phyloP scores from a whole-genome alignment of 2,888 invertebrate species.

The Lycophotia porphyrea region DNA sequence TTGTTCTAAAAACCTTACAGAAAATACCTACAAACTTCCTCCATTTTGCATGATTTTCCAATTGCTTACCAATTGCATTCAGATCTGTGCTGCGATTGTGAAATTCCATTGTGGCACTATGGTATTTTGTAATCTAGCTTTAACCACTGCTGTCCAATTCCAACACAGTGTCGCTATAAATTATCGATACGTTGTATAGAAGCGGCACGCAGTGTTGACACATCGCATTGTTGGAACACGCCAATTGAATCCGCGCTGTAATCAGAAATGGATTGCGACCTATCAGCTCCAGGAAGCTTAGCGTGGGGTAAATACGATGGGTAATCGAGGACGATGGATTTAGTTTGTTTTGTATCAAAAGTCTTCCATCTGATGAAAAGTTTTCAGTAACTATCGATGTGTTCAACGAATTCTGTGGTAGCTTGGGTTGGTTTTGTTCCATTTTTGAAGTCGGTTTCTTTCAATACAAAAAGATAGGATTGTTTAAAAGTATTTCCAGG shows the following conservation, averaged over 20 bases:
- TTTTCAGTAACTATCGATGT: slow-evolving; percentile 39
- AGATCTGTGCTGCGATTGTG: slow-evolving; percentile 55
- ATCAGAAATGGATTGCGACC: slow-evolving; percentile 62
- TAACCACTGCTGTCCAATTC: slow-evolving; percentile 47
- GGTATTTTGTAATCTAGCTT: slow-evolving; percentile 64
- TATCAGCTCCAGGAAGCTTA: slow-evolving; percentile 64
- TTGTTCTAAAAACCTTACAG: background rate
- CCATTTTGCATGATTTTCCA: slow-evolving; percentile 32
- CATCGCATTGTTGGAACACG: slow-evolving; percentile 57
- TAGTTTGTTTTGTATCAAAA: slow-evolving; percentile 61
- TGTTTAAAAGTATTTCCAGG: slow-evolving; percentile 10
- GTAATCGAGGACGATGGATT: slow-evolving; percentile 65
- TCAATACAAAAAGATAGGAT: background rate
- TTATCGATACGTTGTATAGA: slow-evolving; percentile 52
- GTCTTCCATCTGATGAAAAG: slow-evolving; percentile 47
- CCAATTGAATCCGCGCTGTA: slow-evolving; percentile 62
- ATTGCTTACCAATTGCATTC: slow-evolving; percentile 52
- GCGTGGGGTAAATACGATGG: slow-evolving; percentile 71
- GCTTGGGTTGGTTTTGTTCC: background rate
- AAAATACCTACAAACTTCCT: background rate
- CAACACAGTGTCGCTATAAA: slow-evolving; percentile 57
- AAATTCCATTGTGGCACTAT: slow-evolving; percentile 62
- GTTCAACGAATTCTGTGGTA: slow-evolving; percentile 11
- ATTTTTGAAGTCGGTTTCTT: background rate
- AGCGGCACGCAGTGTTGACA: slow-evolving; percentile 51